A percentile compares a stretch with the other conserved stretches of the same genome.
These are phyloP conservation scores for Drosophila greeni DNA, from an alignment of 2,888 invertebrate species.

Conservation along the genomic window DNA sequence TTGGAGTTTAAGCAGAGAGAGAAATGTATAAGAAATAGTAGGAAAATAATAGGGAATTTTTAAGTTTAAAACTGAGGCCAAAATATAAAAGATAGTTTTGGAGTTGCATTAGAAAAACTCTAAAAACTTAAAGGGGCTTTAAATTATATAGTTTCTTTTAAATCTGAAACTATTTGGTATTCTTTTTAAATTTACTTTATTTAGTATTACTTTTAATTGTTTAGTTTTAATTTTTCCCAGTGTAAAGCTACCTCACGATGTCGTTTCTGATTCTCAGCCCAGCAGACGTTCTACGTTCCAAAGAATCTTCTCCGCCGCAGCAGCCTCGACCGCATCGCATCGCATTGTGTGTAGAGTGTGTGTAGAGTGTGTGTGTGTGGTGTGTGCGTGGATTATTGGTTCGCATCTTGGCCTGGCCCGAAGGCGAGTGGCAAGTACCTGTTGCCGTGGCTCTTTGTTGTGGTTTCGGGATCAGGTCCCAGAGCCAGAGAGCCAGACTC, in stretches of 20 bases:
- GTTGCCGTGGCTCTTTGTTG: conserved; percentile 67
- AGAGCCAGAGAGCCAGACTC: conserved; percentile 6
- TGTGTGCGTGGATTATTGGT: conserved; percentile 69
- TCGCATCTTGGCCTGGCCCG: conserved; percentile 67
- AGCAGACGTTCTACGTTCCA: conserved; percentile 52
- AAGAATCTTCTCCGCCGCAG: conserved; percentile 50
- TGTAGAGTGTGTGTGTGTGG: conserved; percentile 47
- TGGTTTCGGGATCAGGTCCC: conserved; percentile 47
- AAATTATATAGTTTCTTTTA: background rate
- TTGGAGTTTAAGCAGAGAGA: conserved; percentile 63
- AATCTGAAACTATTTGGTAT: too few species aligned
- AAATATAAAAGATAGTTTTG: too few species aligned
- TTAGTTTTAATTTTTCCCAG: background rate
- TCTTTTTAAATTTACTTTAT: too few species aligned
- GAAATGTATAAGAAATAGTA: background rate
- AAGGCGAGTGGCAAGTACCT: conserved; percentile 66
- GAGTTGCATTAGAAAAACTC: background rate
- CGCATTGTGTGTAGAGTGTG: conserved; percentile 58
- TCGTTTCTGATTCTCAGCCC: conserved; percentile 37
- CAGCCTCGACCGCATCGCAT: conserved; percentile 48
- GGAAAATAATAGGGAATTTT: background rate
- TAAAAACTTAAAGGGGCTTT: background rate
- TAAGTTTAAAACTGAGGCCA: background rate
- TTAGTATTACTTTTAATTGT: background rate
- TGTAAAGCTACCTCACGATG: conserved; percentile 40